Evolutionary conservation across 2,113 vertebrate genomes (phyloP), one percentile per base, ranked within the genome.

Genomic region (Pedetes capensis): DNA sequence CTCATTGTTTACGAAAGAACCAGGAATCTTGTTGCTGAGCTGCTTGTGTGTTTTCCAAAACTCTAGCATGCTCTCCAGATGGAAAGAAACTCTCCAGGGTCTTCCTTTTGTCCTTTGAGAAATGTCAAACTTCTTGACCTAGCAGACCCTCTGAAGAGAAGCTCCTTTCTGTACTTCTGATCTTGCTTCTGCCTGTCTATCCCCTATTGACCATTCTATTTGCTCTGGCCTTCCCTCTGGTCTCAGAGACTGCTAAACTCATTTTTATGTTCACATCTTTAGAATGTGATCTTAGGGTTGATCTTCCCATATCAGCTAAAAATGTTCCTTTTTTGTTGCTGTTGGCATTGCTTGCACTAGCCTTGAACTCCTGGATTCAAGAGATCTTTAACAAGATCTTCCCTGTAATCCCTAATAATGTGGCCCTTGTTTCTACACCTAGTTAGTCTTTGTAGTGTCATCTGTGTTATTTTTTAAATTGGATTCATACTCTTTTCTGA

Each of bases 131-230:
- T 64, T n/a, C 32, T 47, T 25, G 7, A 47, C 3, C 10, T 16
- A 2, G 47, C 47, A 74, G 22, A 63, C 29, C 34, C 39, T 69
- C 13, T 32, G 37, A 92, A 61, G 51, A 84, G 59, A 29, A 34
- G 29, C 11, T 49, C 37, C 27, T 63, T 53, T n/a, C 27, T 49
- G 3, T 22, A 0, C 39, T 32, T 12, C 2, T 37, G 29, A 23
- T 3, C 8, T 82, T 72, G n/a, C 39, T 74, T n/a, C 42, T 42
- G 7, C 59, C 18, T 29, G 23, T 83, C 44, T 47, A 17, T 39
- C 5, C 3, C 25, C 2, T 34, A 37, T 11, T 68, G 49, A 51
- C 17, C 27, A 7, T 2, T 32, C 27, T 0, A 10, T 4, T 64
- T 39, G 22, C 51, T 64, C 47, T 53, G 22, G 29, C 6, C 1